Evolutionary conservation across 2,113 vertebrate species (phyloP).

Genomic region (Callopanchax toddi): DNA sequence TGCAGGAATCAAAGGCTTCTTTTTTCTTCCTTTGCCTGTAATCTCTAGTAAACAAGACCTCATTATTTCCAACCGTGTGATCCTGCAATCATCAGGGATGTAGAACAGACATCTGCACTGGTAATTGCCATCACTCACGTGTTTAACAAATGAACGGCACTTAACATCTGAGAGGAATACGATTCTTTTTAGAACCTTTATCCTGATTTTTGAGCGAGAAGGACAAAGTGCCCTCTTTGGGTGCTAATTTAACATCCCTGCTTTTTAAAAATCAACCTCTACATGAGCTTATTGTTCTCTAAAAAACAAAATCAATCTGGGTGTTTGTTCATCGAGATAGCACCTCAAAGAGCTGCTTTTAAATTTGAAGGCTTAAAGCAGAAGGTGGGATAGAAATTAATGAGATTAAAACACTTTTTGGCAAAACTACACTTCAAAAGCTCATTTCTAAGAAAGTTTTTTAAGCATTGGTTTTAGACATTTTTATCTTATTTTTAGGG

Average conservation of each 20-base stretch:
- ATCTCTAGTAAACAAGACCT: slow-evolving; percentile 61
- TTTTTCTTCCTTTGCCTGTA: slow-evolving; percentile 24
- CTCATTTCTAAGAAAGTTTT: too few relatives aligned
- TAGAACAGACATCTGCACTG: slow-evolving; percentile 46
- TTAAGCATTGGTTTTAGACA: too few relatives aligned
- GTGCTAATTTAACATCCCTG: not conserved
- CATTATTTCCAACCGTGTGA: slow-evolving; percentile 66
- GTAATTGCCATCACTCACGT: slow-evolving; percentile 47
- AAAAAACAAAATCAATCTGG: not conserved
- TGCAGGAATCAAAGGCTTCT: slow-evolving; percentile 55
- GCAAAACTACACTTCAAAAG: slow-evolving; percentile 9
- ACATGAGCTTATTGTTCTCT: slow-evolving; percentile 12
- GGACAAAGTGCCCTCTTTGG: slow-evolving; percentile 5
- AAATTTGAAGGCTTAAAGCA: not conserved
- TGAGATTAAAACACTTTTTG: slow-evolving; percentile 20
- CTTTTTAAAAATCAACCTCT: slow-evolving; percentile 2
- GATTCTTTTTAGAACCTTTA: slow-evolving; percentile 16
- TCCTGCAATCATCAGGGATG: slow-evolving; percentile 54
- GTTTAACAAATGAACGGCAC: slow-evolving; percentile 35
- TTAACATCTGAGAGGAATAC: slow-evolving; percentile 14
- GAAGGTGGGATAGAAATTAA: slow-evolving; percentile 9
- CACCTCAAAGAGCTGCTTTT: not conserved
- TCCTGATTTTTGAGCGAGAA: slow-evolving; percentile 10
- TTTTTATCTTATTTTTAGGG: too few relatives aligned
- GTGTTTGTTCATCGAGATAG: not conserved